phyloP scores from a whole-genome alignment of 2,888 invertebrate genomes.

The Dasysyrphus albostriatus region DNA sequence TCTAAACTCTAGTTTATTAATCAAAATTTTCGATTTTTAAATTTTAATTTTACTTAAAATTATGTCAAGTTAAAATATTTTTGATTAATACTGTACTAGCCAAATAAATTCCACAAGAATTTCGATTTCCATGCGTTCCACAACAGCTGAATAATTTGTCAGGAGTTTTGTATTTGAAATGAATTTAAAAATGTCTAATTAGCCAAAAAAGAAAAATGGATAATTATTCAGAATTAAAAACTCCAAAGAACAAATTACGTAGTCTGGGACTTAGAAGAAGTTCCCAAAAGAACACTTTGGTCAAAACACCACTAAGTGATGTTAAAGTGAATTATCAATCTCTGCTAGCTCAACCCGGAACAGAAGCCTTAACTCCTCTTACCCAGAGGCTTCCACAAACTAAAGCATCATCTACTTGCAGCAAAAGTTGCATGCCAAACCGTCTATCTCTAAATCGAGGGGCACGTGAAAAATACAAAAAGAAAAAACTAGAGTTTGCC shows the following conservation, averaged over 20 bases:
- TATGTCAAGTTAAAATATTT: no score
- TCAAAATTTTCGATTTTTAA: no score
- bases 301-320: conserved; percentile 69
- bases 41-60: no score
- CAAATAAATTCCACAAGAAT: background rate
- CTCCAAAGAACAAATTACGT: conserved; percentile 56
- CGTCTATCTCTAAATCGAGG: conserved; percentile 76
- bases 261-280: conserved; percentile 55
- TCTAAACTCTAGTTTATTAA: no score
- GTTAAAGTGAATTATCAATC: conserved; percentile 67
- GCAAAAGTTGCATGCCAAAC: conserved; percentile 77
- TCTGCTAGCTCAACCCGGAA: conserved; percentile 23
- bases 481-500: conserved; percentile 61
- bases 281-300: background rate
- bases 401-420: conserved; percentile 2
- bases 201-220: conserved; percentile 13
- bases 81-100: background rate
- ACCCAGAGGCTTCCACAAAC: conserved; percentile 59
- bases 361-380: conserved; percentile 63
- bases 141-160: background rate
- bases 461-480: conserved; percentile 75
- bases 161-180: background rate
- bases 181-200: background rate
- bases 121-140: background rate
- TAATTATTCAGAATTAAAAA: conserved; percentile 27